These are phyloP conservation scores for Nineta flava DNA, from an alignment of 2,888 invertebrate species.

Conservation along the genomic window DNA sequence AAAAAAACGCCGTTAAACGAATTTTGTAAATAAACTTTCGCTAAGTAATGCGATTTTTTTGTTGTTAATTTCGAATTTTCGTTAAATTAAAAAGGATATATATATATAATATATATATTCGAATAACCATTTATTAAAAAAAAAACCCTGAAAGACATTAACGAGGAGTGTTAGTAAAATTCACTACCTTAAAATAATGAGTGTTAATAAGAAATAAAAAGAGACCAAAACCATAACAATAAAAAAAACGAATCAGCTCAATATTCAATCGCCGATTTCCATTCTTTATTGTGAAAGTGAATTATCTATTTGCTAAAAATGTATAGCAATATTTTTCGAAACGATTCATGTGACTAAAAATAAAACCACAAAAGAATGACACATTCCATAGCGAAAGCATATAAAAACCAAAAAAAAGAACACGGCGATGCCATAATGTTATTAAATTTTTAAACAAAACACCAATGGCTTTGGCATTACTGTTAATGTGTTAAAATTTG, in stretches of 20 bases:
- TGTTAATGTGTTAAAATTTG: background rate
- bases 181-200: too few relatives aligned
- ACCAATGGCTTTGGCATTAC: background rate
- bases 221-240: background rate
- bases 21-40: background rate
- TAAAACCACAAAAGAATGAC: background rate
- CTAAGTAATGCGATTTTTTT: background rate
- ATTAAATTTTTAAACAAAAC: background rate
- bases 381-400: conserved; percentile 6
- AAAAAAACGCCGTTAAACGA: too few relatives aligned
- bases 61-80: background rate
- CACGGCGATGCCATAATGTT: conserved; percentile 1
- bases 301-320: background rate
- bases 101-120: too few relatives aligned
- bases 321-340: background rate
- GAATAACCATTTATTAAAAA: too few relatives aligned
- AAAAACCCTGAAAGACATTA: too few relatives aligned
- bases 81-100: too few relatives aligned
- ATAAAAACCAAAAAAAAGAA: conserved; percentile 1
- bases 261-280: background rate
- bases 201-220: too few relatives aligned
- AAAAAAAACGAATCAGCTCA: background rate
- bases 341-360: background rate
- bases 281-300: background rate
- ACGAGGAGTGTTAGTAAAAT: too few relatives aligned